Percentiles rank a stretch among this genome's conserved stretches.
Evolutionary conservation across 2,888 invertebrate genomes (phyloP).

Genomic region (Brenthis daphne): DNA sequence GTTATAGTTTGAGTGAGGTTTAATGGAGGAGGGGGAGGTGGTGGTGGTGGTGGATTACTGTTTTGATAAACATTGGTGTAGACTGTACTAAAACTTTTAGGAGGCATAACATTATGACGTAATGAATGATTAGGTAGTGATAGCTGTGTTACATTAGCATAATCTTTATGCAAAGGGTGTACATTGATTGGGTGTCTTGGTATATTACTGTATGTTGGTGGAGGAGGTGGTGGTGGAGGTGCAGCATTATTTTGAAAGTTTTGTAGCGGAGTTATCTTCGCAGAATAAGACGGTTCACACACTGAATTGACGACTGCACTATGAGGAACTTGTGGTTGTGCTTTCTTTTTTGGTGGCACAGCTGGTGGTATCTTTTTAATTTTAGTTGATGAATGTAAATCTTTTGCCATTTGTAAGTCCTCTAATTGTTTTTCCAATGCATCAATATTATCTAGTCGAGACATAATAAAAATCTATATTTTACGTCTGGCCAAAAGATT

Average conservation of each 20-base stretch:
- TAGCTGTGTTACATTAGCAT: conserved; percentile 63
- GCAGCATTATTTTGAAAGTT: conserved; percentile 49
- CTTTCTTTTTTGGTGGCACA: conserved; percentile 91
- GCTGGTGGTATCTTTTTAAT: conserved; percentile 87
- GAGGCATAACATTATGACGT: conserved; percentile 48
- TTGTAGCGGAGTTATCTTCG: conserved; percentile 73
- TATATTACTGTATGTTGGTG: conserved; percentile 55
- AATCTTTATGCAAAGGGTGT: conserved; percentile 56
- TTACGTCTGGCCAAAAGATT: neutral
- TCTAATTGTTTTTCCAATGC: conserved; percentile 87
- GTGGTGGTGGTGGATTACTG: conserved; percentile 80
- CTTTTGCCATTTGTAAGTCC: conserved; percentile 84
- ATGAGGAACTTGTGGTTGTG: conserved; percentile 86
- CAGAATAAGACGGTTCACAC: conserved; percentile 88
- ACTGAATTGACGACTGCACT: conserved; percentile 87
- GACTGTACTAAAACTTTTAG: conserved; percentile 66
- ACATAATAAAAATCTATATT: conserved; percentile 54
- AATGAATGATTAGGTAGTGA: conserved; percentile 49
- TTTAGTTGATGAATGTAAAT: conserved; percentile 56
- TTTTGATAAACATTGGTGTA: conserved; percentile 82
- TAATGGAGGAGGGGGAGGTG: conserved; percentile 79
- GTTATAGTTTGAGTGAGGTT: conserved; percentile 67
- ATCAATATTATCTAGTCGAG: conserved; percentile 79
- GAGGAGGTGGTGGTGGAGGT: conserved; percentile 52
- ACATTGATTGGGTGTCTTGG: conserved; percentile 44